phyloP scores from a whole-genome alignment of 1,140 invertebrate genomes.

The Telenomus remus region DNA sequence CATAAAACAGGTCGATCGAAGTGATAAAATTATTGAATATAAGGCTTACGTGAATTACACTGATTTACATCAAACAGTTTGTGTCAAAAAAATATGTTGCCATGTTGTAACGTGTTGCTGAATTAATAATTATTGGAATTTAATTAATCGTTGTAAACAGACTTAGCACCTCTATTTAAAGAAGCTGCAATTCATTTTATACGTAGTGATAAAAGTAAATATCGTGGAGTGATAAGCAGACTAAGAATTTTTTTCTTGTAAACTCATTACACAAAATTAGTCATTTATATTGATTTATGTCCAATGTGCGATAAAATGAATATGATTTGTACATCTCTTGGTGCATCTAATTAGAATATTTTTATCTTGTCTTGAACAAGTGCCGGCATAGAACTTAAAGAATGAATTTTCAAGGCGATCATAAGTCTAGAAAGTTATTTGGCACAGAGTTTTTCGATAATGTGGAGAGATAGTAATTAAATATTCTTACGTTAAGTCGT shows the following conservation, averaged over 20 bases:
- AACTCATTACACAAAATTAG: constrained; percentile 22
- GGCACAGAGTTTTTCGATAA: constrained; percentile 11
- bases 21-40: constrained; percentile 42
- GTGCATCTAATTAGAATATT: constrained; percentile 49
- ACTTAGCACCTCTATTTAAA: constrained; percentile 13
- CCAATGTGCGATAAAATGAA: constrained; percentile 25
- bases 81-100: constrained; percentile 24
- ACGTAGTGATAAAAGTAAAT: constrained; percentile 11
- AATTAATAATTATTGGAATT: constrained; percentile 40
- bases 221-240: constrained; percentile 17
- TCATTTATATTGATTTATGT: constrained; percentile 47
- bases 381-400: constrained; percentile 9
- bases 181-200: constrained; percentile 24
- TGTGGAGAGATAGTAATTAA: no score
- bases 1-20: constrained; percentile 8
- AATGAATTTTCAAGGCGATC: constrained; percentile 23
- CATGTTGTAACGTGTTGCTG: constrained; percentile 28
- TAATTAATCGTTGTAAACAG: constrained; percentile 31
- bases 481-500: no score
- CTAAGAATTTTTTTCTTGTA: constrained; percentile 7
- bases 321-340: constrained; percentile 29
- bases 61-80: constrained; percentile 37
- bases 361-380: constrained; percentile 34
- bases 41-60: constrained; percentile 39
- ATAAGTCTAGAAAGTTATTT: constrained; percentile 13